A percentile compares a stretch with the other conserved stretches of the same genome.
These are phyloP conservation scores for Strix uralensis DNA, from an alignment of 2,113 vertebrate genomes.

Conservation along the genomic window DNA sequence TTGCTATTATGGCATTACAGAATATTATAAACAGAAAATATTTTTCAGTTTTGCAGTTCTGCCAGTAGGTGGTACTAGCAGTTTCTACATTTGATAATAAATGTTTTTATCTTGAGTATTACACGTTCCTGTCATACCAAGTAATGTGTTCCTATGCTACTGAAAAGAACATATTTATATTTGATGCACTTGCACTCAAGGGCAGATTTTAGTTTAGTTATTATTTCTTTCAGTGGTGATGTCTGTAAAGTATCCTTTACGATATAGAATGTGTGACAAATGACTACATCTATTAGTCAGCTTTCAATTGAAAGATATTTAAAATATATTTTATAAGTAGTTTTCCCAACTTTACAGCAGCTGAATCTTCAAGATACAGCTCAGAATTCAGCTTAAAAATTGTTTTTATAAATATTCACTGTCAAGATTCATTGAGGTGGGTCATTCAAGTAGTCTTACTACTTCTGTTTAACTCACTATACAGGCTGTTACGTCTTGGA, in stretches of 20 bases:
- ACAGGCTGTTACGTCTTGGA: not conserved
- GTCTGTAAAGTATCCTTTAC: not conserved
- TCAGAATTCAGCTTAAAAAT: not conserved
- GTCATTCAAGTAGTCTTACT: not conserved
- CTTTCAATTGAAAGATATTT: not conserved
- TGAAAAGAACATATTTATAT: conserved; percentile 6
- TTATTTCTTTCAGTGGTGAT: not conserved
- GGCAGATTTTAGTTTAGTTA: not conserved
- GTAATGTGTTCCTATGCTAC: not conserved
- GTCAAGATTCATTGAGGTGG: not conserved
- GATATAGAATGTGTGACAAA: not conserved
- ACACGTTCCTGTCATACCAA: not conserved
- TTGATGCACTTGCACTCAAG: not conserved
- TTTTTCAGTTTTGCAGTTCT: not conserved
- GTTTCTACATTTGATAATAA: conserved; percentile 27
- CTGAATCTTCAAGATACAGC: not conserved
- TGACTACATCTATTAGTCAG: not conserved
- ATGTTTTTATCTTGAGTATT: not conserved
- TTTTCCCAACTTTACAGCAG: not conserved
- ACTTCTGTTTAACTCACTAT: not conserved
- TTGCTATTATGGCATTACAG: not conserved
- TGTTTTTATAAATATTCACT: not conserved
- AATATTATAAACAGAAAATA: not conserved
- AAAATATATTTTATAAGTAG: not conserved
- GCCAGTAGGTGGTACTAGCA: conserved; percentile 58